Conservation (phyloP, 2,797 vertebrate species). For the Macrochelys suwanniensis region DNA sequence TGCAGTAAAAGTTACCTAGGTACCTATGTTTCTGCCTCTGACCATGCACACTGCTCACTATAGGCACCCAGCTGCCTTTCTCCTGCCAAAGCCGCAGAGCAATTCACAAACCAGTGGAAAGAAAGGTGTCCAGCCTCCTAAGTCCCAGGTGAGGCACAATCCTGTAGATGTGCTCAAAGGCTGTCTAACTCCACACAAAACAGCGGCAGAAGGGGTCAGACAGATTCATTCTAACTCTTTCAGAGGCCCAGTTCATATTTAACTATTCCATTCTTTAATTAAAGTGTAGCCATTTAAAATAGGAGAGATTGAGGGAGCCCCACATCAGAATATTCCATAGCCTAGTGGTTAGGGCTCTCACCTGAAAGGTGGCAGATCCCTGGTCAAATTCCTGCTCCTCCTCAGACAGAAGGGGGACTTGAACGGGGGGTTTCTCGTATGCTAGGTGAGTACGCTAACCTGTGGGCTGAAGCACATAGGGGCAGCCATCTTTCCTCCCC, state of each 20-base stretch:
- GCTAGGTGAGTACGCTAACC: not conserved
- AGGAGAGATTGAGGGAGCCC: not conserved
- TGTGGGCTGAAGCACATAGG: not conserved
- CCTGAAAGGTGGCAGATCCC: not conserved
- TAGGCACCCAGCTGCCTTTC: not conserved
- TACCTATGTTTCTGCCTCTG: not conserved
- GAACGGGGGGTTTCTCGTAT: not conserved
- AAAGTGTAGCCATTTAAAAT: not conserved
- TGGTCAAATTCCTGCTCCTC: not conserved
- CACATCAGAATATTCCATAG: not conserved
- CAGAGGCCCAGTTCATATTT: too few relatives aligned
- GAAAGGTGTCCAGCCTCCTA: not conserved
- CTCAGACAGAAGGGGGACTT: not conserved
- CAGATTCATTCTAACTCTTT: too few relatives aligned
- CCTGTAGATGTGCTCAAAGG: too few relatives aligned
- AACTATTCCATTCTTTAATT: not conserved
- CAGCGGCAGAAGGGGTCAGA: too few relatives aligned
- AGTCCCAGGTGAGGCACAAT: not conserved
- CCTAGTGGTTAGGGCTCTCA: not conserved
- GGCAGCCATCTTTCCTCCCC: not conserved
- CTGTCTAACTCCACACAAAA: too few relatives aligned
- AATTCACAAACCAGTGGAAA: not conserved
- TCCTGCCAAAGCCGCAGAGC: not conserved
- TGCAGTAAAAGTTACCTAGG: not conserved
- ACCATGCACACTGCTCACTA: not conserved